These are phyloP conservation scores for Siderastrea radians DNA, from an alignment of 92 coral and sea anemone species.

Conservation along the genomic window DNA sequence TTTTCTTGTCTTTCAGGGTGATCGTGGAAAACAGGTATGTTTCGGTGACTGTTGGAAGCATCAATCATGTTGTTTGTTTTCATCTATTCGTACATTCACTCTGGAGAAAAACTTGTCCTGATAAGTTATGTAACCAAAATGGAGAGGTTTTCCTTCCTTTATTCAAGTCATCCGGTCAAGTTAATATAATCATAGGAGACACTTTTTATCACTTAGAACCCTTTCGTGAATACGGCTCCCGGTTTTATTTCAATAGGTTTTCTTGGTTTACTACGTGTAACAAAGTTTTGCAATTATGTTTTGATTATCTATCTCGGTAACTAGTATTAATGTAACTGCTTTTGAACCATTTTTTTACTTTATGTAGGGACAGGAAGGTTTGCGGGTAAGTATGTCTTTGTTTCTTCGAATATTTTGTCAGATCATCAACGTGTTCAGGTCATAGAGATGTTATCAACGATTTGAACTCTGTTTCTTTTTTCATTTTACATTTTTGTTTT, in stretches of 20 bases:
- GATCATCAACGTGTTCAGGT: background rate
- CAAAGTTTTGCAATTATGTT: too few relatives aligned
- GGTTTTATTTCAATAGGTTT: too few relatives aligned
- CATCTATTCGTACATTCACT: background rate
- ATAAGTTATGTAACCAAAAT: too few relatives aligned
- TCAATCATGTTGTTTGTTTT: background rate
- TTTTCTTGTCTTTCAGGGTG: constrained; percentile 19
- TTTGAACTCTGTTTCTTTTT: background rate
- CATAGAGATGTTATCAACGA: too few relatives aligned
- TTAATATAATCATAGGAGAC: too few relatives aligned
- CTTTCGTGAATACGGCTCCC: too few relatives aligned
- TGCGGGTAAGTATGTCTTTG: constrained; percentile 15
- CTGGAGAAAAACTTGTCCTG: too few relatives aligned
- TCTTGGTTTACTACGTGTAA: too few relatives aligned
- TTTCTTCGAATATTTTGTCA: background rate
- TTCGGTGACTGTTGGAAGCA: background rate
- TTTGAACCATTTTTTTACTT: background rate
- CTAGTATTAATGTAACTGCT: background rate
- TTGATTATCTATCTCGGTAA: background rate
- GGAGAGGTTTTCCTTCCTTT: too few relatives aligned
- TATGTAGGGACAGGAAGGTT: constrained; percentile 26
- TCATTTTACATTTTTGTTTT: background rate
- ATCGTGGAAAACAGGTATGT: constrained; percentile 27
- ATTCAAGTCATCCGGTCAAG: too few relatives aligned
- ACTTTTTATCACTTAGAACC: too few relatives aligned